phyloP scores from a whole-genome alignment of 2,113 vertebrate species.

The Bubo scandiacus region DNA sequence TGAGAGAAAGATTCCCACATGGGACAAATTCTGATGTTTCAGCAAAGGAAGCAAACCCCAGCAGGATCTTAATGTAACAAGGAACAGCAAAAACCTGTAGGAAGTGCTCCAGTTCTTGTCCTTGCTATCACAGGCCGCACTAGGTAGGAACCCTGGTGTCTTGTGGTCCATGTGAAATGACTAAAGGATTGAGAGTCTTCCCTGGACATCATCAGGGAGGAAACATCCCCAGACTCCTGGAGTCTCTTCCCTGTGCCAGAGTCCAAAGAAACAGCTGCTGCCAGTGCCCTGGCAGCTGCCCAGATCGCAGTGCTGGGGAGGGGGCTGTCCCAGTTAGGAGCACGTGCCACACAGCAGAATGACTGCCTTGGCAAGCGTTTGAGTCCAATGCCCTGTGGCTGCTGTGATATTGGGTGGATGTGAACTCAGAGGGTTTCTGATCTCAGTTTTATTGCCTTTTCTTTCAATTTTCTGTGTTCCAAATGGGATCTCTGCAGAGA shows the following conservation, averaged over 20 bases:
- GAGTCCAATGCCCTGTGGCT: background rate
- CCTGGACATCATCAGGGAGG: background rate
- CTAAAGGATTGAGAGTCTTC: background rate
- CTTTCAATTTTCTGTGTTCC: background rate
- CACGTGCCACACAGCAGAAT: accelerated
- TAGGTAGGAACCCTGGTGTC: background rate
- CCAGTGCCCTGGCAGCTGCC: background rate
- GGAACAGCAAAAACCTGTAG: background rate
- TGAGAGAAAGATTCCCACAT: background rate
- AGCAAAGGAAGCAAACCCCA: background rate
- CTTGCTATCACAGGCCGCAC: background rate
- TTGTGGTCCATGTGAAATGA: background rate
- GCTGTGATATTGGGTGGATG: background rate
- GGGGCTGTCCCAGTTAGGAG: background rate
- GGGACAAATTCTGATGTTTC: background rate
- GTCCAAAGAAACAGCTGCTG: background rate
- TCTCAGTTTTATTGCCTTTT: background rate
- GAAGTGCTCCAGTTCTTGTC: background rate
- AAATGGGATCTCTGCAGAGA: background rate
- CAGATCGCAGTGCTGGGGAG: background rate
- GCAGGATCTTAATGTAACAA: background rate
- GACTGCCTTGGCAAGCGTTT: background rate
- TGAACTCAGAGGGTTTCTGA: background rate
- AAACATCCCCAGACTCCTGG: background rate
- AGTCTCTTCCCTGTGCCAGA: background rate